Evolutionary conservation across 2,113 vertebrate species (phyloP).

Genomic region (Gallinago paraguaiae): DNA sequence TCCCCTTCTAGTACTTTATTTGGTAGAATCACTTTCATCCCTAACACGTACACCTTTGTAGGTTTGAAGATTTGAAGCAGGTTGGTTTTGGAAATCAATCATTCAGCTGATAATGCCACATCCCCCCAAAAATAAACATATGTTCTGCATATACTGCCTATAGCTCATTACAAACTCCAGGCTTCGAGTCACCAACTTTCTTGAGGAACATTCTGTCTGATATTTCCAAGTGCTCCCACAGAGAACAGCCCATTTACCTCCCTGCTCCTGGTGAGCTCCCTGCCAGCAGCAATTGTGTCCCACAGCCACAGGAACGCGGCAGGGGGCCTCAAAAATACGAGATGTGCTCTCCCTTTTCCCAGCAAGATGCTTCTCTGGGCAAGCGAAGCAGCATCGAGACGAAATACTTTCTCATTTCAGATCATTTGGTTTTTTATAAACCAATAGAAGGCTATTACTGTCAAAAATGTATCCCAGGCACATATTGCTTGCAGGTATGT

Average conservation of each 20-base stretch:
- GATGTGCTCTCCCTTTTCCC: background rate
- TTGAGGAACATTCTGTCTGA: background rate
- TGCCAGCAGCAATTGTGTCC: background rate
- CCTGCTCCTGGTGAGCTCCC: background rate
- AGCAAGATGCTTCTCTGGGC: background rate
- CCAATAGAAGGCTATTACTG: background rate
- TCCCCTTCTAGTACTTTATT: background rate
- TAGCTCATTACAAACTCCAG: background rate
- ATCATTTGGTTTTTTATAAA: background rate
- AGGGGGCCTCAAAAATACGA: background rate
- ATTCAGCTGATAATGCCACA: background rate
- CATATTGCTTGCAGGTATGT: background rate
- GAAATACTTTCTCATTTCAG: background rate
- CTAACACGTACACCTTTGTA: background rate
- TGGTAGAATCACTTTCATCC: background rate
- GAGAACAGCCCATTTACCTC: background rate
- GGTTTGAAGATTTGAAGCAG: background rate
- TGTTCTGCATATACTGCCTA: background rate
- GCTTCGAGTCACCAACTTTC: background rate
- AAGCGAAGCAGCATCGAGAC: background rate
- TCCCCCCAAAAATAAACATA: background rate
- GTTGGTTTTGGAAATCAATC: background rate
- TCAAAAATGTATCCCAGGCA: background rate
- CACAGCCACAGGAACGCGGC: background rate
- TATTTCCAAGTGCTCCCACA: background rate